phyloP scores from a whole-genome alignment of 2,888 invertebrate genomes.

The Nomada ruficornis region DNA sequence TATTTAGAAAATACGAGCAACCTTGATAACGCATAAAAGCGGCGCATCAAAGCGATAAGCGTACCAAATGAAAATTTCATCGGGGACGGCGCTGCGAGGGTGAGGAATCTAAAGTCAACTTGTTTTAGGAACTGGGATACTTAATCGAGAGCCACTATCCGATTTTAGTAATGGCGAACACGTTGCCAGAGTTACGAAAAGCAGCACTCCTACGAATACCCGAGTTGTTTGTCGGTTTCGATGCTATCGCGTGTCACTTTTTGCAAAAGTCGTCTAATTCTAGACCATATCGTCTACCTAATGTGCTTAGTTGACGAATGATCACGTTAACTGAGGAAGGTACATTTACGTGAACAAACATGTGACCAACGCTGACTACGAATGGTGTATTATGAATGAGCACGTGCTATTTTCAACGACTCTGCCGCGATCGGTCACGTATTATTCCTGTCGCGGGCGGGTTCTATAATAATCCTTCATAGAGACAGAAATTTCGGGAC shows the following conservation, averaged over 20 bases:
- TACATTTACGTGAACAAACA: conserved; percentile 63
- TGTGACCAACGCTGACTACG: conserved; percentile 60
- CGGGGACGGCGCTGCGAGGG: background rate
- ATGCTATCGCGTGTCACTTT: conserved; percentile 9
- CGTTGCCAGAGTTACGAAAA: background rate
- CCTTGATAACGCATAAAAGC: conserved; percentile 27
- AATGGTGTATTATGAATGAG: conserved; percentile 56
- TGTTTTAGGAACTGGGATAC: background rate
- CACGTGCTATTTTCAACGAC: conserved; percentile 71
- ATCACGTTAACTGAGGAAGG: conserved; percentile 67
- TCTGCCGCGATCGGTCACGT: conserved; percentile 50
- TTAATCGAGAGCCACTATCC: background rate
- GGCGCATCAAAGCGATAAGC: conserved; percentile 5
- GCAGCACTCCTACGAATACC: background rate
- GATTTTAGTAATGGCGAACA: background rate
- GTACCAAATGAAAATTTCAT: conserved; percentile 42
- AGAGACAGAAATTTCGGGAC: background rate
- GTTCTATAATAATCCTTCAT: background rate
- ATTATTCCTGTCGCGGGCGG: conserved; percentile 54
- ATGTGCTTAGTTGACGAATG: conserved; percentile 27
- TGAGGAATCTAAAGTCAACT: background rate
- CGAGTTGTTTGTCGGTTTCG: background rate
- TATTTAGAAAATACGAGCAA: conserved; percentile 20
- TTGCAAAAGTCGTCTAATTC: conserved; percentile 43
- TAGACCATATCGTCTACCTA: background rate